Base-by-base conservation (phyloP, 2,113 vertebrate species). In the Oreochromis spilurus region DNA sequence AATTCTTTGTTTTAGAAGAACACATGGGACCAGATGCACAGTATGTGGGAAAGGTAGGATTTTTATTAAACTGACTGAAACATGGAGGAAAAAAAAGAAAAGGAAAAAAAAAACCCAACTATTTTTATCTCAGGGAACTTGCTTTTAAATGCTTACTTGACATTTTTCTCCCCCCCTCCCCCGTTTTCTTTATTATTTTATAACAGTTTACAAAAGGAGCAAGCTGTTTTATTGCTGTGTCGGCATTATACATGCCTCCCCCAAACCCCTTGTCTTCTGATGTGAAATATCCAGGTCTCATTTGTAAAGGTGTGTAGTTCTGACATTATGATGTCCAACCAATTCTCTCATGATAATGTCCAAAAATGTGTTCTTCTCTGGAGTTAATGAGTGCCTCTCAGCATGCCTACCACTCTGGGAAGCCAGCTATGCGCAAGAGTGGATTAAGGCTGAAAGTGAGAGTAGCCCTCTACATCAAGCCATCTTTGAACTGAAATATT, bases 1-100 rank as follows among this genome's bases (percentile, higher is more conserved):
- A 99, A 96, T 99, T 99, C 98, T 99, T 99, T 97, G 98, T 99
- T 97, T 98, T 99, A 98, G 99, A 99, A 97, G 99, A 99, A 96
- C 98, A 99, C 85, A 97, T 99, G 94, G 99, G 99, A 95, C 96
- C 98, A 79, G 98, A 99, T 57, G 97, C 97, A 79, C 99, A 99
- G 84, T 99, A 99, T 86, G 98, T 99, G 80, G 99, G 99, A 94
- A 99, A 99, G 97, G 99, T 99, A 95, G n/a, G 98, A 92, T 87
- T 67, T 53, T 45, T 21, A 75, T 79, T 84, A 7, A 80, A 43
- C 38, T 81, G 10, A 40, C 2, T 88, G 19, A 16, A 48, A 55
- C 11, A 21, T 43, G 19, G 7, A 8, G 19, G 19, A 2, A 13
- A 38, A 40, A 84, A 72, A 79, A 6, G 29, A 40, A 50, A 57